Base-by-base conservation (phyloP, 2,113 vertebrate genomes). In the Atrichornis clamosus region DNA sequence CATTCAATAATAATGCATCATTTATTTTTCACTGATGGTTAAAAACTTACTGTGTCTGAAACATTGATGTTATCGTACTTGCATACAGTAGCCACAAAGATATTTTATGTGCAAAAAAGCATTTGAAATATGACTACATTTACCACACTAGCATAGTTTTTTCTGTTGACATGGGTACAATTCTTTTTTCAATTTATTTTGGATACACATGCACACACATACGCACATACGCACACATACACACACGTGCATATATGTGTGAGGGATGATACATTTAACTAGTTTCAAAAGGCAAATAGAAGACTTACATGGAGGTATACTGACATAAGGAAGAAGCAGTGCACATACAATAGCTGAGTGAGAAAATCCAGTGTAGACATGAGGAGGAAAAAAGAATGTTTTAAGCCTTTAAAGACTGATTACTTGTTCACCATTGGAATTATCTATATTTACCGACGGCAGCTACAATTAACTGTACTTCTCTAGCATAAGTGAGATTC, bases 1-100 rank as follows among this genome's bases (percentile, higher is more conserved):
- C 95, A 97, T 98, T 97, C 97, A 97, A 80, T 97, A 97, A 95
- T 97, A 97, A 88, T 93, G 96, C 94, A 97, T 95, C 93, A 79
- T 97, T 96, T 97, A 62, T 97, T 95, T 94, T 94, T 84, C 68
- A 72, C 94, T 88, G 95, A 90, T 59, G 64, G 53, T 87, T 96
- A 96, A 96, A 95, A 97, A 77, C 79, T 92, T 75, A 69, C 63
- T 95, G 63, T 68, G 65, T 89, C 87, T 18, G 46, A 87, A 94
- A 95, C 77, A 95, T 60, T 96, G 92, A 93, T 74, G 72, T 83
- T 84, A 90, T 52, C 3, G 0, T 69, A 58, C 76, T 63, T 74
- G 46, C 33, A 83, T 39, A 52, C 39, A 33, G 59, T 11, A 65
- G 42, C 15, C 32, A 60, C n/a, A 78, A 85, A 95, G 90, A 84